Evolutionary conservation across 2,888 invertebrate species (phyloP), one percentile per base, ranked within the genome.

Genomic region (Parnassius mnemosyne): DNA sequence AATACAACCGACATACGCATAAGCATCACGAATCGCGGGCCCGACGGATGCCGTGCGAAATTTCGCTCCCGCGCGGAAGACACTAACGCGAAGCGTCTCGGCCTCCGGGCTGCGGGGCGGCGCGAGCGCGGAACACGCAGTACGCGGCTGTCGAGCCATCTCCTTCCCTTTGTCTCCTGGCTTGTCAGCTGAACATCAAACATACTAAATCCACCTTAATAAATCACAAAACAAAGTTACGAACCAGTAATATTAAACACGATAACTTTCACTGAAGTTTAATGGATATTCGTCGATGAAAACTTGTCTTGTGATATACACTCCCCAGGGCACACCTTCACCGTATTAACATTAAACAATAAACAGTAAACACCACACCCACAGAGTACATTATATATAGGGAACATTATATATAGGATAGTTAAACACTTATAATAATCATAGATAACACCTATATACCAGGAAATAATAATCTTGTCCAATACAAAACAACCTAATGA

Each of bases 221-320:
- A 81, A 83, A 88, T 83, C 89, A 89, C 89, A 90, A 90, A 81
- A 87, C 86, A 89, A 89, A 84, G 90, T 90, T 90, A 90, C 90
- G 90, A 86, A 90, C 90, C 90, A 90, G 90, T 74, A 80, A 74
- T 80, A 82, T 71, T 76, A 78, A 81, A 87, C 90, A 90, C 89
- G 87, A 78, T 80, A 87, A 87, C 87, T 84, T 89, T 85, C 89
- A 90, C 90, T 83, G 88, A 83, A 85, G 87, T 87, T 87, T 81
- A 83, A 84, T 74, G 82, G 78, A 78, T 78, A 75, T 77, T 78
- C 77, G 79, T 72, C 74, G 84, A 79, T 75, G 83, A 75, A 76
- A 74, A 75, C 73, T 86, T 82, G 80, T 74, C 73, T 86, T 82
- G 80, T 74, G n/a, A n/a, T 81, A 85, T 73, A 69, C 68, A 69